phyloP scores from a whole-genome alignment of 2,113 vertebrate species.

The Sceloporus undulatus region DNA sequence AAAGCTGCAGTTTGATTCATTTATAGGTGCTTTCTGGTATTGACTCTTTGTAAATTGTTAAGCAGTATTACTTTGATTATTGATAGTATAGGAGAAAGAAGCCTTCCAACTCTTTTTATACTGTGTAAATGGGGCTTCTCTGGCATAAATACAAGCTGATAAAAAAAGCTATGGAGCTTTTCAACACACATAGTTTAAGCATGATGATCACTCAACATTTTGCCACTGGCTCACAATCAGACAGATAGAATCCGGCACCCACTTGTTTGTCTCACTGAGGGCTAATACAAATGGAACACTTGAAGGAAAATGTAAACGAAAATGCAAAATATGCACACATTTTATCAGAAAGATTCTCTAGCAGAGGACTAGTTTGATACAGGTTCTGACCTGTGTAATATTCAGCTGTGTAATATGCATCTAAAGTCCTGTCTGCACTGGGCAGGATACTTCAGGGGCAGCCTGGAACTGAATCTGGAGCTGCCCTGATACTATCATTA shows the following conservation, averaged over 20 bases:
- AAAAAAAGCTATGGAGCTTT: slow-evolving; percentile 13
- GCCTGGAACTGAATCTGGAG: too few species aligned
- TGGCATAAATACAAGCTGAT: slow-evolving; percentile 2
- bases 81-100: slow-evolving; percentile 8
- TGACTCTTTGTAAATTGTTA: slow-evolving; percentile 23
- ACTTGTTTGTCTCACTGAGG: too few species aligned
- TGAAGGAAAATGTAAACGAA: background rate
- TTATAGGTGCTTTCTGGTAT: slow-evolving; percentile 33
- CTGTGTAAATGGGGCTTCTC: background rate
- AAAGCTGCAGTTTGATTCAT: background rate
- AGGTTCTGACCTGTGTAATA: too few species aligned
- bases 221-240: background rate
- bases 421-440: too few species aligned
- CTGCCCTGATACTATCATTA: too few species aligned
- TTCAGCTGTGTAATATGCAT: too few species aligned
- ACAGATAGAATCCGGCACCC: background rate
- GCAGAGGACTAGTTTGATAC: background rate
- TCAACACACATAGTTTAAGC: background rate
- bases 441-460: too few species aligned
- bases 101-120: background rate
- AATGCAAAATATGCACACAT: background rate
- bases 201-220: slow-evolving; percentile 14
- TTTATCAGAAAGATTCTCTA: background rate
- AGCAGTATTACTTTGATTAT: slow-evolving; percentile 7
- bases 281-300: background rate